Evolutionary conservation across 1,140 invertebrate genomes (phyloP), one percentile per base, ranked within the genome.

Genomic region (Sinella curviseta): DNA sequence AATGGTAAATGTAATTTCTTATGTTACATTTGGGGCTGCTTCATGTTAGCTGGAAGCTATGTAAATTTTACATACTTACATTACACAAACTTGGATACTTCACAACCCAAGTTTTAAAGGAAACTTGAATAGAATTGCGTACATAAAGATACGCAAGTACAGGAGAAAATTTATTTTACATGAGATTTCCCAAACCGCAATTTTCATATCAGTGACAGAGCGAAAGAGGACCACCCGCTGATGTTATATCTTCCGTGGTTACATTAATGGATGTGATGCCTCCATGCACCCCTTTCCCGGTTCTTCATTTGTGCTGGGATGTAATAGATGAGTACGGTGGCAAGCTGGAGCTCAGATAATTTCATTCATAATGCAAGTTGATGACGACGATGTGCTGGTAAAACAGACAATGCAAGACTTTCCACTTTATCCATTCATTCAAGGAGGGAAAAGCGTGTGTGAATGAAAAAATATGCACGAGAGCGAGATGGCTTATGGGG

Each of bases 161-260:
- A n/a, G n/a, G n/a, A n/a, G n/a, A n/a, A n/a, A n/a, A n/a, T n/a
- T n/a, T n/a, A n/a, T n/a, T n/a, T n/a, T n/a, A 30, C 12, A 33
- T 31, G 31, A 70, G 8, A 60, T 70, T 70, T 24, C 65, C 31
- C 12, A 70, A 70, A 70, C 65, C 65, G 65, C 65, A 70, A 70
- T 70, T 70, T 70, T 70, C 65, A 70, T 70, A 70, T 70, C 31
- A 70, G 14, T 70, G 31, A 14, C 30, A 33, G 30, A 70, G n/a
- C 12, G 24, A 24, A 30, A 70, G 31, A 3, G 30, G 65, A 70
- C 65, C 65, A 24, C 65, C 65, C 31, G 65, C 65, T 70, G 65
- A 30, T 70, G 28, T 33, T 31, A 31, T 30, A 31, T 16, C 31
- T 16, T 70, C 12, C 26, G 26, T 70, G 26, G 31, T 8, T 70